These are phyloP conservation scores for Crioceris asparagi DNA, from an alignment of 2,888 invertebrate species.

Conservation along the genomic window DNA sequence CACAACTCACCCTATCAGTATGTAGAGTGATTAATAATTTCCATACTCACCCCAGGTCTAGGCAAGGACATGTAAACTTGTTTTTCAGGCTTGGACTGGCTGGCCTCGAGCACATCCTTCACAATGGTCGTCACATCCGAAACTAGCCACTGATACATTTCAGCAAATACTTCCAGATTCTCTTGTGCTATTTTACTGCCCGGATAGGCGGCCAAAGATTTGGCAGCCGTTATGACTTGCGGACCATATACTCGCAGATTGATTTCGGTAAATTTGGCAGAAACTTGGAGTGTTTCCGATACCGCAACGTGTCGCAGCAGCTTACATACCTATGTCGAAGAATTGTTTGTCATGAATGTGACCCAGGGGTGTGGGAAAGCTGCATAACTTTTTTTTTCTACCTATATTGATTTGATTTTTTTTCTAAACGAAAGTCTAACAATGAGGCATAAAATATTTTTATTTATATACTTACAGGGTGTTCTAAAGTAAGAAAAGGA, in stretches of 20 bases:
- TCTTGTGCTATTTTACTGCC: constrained; percentile 93
- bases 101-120: constrained; percentile 76
- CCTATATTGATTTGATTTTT: no score
- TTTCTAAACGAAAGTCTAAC: no score
- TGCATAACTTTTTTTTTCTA: no score
- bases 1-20: no score
- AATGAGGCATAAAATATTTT: no score
- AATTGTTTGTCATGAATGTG: no score
- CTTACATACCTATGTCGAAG: constrained; percentile 82
- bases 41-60: constrained; percentile 74
- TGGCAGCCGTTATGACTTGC: constrained; percentile 83
- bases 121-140: constrained; percentile 85
- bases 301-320: constrained; percentile 90
- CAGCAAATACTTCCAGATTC: constrained; percentile 89
- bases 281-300: constrained; percentile 89
- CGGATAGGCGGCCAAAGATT: constrained; percentile 84
- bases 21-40: no score
- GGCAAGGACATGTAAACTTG: constrained; percentile 90
- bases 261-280: constrained; percentile 92
- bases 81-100: constrained; percentile 56
- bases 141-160: constrained; percentile 91
- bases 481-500: no score
- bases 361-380: no score
- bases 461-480: no score
- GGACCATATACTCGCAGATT: constrained; percentile 92